Evolutionary conservation across 2,113 vertebrate species (phyloP).

Genomic region (Melierax canorus): DNA sequence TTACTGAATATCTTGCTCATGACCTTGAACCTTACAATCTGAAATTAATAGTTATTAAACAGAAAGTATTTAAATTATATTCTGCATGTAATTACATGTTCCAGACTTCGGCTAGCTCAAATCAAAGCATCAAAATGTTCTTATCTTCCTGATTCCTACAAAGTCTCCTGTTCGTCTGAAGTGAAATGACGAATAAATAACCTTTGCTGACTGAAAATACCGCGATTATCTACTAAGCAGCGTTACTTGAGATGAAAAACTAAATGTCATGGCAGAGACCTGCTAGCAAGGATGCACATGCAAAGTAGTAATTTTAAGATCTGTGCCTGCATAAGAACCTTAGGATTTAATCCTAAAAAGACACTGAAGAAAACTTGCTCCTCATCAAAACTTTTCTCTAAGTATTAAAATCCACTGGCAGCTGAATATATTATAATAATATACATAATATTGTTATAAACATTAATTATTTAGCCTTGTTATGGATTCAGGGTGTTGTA

Average conservation of each 20-base stretch:
- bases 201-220: not conserved
- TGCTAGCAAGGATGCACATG: not conserved
- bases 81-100: not conserved
- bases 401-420: not conserved
- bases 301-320: not conserved
- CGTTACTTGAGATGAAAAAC: not conserved
- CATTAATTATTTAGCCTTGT: not conserved
- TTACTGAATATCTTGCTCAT: not conserved
- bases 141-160: not conserved
- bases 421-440: not conserved
- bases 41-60: not conserved
- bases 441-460: not conserved
- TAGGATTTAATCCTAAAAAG: not conserved
- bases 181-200: slow-evolving; percentile 17
- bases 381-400: not conserved
- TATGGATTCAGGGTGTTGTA: accelerated
- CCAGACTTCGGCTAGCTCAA: not conserved
- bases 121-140: not conserved
- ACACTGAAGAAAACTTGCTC: not conserved
- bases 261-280: not conserved
- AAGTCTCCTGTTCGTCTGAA: not conserved
- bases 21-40: not conserved
- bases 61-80: not conserved
- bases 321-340: not conserved
- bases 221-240: not conserved